A percentile compares a stretch with the other conserved stretches of the same genome.
Evolutionary conservation across 2,888 invertebrate genomes (phyloP).

Genomic region (Pteria penguin): DNA sequence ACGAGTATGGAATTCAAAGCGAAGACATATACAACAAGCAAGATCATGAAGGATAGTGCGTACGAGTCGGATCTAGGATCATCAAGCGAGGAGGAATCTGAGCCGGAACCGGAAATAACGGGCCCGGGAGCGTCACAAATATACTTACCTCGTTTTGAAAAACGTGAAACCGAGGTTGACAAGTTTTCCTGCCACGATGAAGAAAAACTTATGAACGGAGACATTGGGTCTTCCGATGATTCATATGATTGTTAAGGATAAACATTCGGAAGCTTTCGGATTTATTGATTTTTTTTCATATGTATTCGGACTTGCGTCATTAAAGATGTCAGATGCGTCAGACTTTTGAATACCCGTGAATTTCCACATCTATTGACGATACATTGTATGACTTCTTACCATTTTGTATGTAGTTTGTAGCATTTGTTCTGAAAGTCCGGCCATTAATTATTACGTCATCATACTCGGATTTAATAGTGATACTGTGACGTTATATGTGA

Average conservation of each 20-base stretch:
- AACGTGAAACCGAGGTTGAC: constrained; percentile 12
- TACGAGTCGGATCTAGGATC: constrained; percentile 19
- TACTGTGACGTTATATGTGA: no score
- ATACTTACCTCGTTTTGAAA: constrained; percentile 65
- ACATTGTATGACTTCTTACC: no score
- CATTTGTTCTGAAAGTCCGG: no score
- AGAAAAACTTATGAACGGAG: constrained; percentile 28
- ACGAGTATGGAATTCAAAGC: constrained; percentile 73
- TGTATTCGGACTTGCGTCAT: no score
- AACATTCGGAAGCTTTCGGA: no score
- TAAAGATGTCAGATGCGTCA: no score
- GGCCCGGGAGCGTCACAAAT: constrained; percentile 65
- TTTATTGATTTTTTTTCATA: no score
- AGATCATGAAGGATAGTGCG: constrained; percentile 43
- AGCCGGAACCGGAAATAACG: constrained; percentile 12
- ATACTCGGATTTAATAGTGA: no score
- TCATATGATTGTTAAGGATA: background rate
- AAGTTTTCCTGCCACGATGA: constrained; percentile 63
- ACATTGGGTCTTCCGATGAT: constrained; percentile 2
- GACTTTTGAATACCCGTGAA: no score
- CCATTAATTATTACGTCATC: no score
- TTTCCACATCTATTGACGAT: no score
- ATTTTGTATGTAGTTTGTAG: no score
- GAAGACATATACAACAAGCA: constrained; percentile 65
- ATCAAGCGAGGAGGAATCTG: constrained; percentile 21